phyloP scores from a whole-genome alignment of 2,113 vertebrate genomes.

The Menidia beryllina region DNA sequence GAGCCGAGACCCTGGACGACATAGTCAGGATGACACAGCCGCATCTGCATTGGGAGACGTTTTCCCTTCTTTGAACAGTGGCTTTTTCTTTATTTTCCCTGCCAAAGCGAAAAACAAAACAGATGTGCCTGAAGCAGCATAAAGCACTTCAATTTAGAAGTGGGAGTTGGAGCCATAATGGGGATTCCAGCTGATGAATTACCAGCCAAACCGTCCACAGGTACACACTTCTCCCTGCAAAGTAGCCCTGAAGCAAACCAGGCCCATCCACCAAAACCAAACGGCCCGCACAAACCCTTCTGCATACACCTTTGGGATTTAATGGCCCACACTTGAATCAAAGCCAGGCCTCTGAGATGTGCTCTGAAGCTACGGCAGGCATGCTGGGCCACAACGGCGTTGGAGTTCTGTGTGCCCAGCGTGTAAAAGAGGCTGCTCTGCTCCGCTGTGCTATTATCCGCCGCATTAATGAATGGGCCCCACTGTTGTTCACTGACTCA shows the following conservation, averaged over 20 bases:
- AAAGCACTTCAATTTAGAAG: constrained; percentile 18
- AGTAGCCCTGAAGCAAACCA: constrained; percentile 14
- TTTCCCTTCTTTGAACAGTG: neutral
- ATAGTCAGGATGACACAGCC: neutral
- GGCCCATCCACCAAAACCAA: constrained; percentile 21
- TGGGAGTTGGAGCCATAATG: constrained; percentile 19
- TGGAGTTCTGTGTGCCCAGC: constrained; percentile 60
- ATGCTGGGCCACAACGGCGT: constrained; percentile 62
- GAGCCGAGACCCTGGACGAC: constrained; percentile 10
- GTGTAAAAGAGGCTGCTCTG: constrained; percentile 50
- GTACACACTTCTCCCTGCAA: neutral
- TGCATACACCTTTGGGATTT: constrained; percentile 15
- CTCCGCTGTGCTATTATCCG: constrained; percentile 45
- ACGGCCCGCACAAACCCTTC: neutral
- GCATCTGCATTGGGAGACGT: neutral
- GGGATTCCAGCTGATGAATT: constrained; percentile 26
- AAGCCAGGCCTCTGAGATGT: constrained; percentile 35
- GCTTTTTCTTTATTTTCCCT: neutral
- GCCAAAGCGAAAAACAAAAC: neutral
- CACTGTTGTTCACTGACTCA: constrained; percentile 52
- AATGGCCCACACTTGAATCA: constrained; percentile 27
- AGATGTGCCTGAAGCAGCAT: constrained; percentile 10
- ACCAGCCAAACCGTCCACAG: constrained; percentile 19
- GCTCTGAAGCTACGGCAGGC: constrained; percentile 37
- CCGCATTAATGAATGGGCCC: constrained; percentile 60